Evolutionary conservation across 2,797 vertebrate genomes (phyloP).

Genomic region (Morus bassanus): DNA sequence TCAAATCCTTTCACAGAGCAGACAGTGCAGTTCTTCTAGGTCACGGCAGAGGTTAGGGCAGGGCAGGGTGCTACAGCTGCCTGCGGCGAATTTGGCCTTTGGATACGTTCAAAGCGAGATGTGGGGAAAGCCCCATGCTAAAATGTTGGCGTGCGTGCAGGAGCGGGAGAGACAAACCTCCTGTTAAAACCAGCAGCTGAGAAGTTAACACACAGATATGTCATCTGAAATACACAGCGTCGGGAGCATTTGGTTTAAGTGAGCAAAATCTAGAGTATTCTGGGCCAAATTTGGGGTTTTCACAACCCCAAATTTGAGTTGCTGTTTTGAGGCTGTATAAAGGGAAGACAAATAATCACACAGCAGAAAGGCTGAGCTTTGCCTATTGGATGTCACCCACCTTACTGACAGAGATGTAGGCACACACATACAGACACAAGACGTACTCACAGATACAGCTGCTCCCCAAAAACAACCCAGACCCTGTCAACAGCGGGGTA

Average conservation of each 20-base stretch:
- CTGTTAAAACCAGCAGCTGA: neutral
- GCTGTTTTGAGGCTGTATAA: neutral
- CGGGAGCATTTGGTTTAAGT: neutral
- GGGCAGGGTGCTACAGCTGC: neutral
- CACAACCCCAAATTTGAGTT: neutral
- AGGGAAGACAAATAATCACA: neutral
- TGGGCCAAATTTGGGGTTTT: neutral
- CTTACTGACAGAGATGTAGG: rapidly evolving
- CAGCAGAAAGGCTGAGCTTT: neutral
- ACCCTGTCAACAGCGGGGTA: rapidly evolving
- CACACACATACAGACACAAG: too few relatives aligned
- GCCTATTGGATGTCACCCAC: rapidly evolving
- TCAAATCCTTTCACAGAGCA: neutral
- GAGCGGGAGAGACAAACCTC: neutral
- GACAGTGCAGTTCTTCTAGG: neutral
- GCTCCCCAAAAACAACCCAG: neutral
- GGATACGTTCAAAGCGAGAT: neutral
- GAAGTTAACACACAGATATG: neutral
- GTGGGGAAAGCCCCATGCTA: neutral
- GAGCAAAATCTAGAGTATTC: neutral
- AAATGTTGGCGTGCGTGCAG: neutral
- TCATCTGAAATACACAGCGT: rapidly evolving
- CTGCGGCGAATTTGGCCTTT: neutral
- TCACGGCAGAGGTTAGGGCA: slow-evolving; percentile 10
- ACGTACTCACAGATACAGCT: neutral